Base-by-base conservation (phyloP, 2,888 invertebrate genomes). In the Hyppa rectilinea region DNA sequence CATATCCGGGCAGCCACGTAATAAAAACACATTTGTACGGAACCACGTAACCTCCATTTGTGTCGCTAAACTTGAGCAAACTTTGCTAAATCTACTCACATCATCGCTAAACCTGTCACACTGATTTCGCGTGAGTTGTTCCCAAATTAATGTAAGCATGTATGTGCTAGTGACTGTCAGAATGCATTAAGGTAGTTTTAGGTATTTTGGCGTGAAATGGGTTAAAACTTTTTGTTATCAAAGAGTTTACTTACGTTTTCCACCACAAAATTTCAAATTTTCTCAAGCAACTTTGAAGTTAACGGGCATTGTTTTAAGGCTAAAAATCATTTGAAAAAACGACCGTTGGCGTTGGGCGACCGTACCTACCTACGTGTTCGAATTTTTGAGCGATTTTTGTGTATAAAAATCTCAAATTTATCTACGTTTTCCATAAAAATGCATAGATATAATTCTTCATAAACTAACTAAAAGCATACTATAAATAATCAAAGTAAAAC, bases 11-110 rank as follows among this genome's bases (percentile, higher is more conserved):
- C 4, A 69, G 49, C 12, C 58, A 65, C 40, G 50, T 59, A 67
- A 61, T 68, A 62, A 64, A 65, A 69, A 60, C 49, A 61, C 55
- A 71, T 50, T 56, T 20, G 9, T 45, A 34, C 34, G 50, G 56
- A 49, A 31, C 14, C 67, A 67, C 34, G 52, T 75, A 38, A 60
- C 49, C 43, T 60, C 58, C 59, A 59, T 69, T 58, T 50, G 47
- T 61, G 55, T 50, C 60, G 47, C 55, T 65, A 67, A 49, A 59
- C 36, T 67, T 58, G 34, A 49, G 17, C 36, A 40, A 79, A 80
- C 63, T 67, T 64, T 49, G 49, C 62, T 56, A 45, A 68, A 68
- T 53, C 40, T 9, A 61, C 26, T 62, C 47, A 29, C 45, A 45
- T 43, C 12, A n/a, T 70, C 20, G 45, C 14, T 65, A 49, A 56